Conservation (phyloP, 2,797 vertebrate genomes). For the Pangasius sanitwongsei region DNA sequence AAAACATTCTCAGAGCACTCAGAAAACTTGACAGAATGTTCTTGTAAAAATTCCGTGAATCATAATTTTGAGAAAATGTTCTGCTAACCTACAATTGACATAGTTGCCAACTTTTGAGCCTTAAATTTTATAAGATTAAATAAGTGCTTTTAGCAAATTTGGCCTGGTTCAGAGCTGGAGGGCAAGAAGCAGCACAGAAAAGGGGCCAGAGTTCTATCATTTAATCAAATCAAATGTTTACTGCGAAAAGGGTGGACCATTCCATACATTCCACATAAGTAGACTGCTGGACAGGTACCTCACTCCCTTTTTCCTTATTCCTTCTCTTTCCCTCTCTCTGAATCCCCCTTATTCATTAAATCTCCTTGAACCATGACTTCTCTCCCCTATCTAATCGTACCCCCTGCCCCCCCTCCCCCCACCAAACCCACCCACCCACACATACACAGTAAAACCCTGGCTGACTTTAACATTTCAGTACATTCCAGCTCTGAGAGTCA, state of each 20-base stretch:
- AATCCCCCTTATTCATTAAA: constrained; percentile 36
- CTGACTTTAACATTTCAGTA: constrained; percentile 11
- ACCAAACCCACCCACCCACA: constrained; percentile 17
- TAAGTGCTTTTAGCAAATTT: background rate
- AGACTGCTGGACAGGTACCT: constrained; percentile 50
- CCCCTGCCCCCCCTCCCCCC: background rate
- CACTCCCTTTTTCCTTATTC: constrained; percentile 29
- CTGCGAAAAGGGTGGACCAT: constrained; percentile 56
- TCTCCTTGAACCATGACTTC: constrained; percentile 24
- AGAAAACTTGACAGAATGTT: background rate
- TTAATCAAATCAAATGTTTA: constrained; percentile 64
- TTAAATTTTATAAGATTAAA: background rate
- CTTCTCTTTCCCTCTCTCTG: constrained; percentile 22
- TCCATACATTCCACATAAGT: constrained; percentile 59
- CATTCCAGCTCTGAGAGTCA: background rate
- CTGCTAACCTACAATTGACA: background rate
- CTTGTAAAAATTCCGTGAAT: background rate
- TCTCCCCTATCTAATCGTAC: constrained; percentile 17
- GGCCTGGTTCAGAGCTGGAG: background rate
- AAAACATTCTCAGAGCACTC: background rate
- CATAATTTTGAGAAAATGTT: background rate
- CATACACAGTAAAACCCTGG: constrained; percentile 31
- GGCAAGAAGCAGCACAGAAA: constrained; percentile 6
- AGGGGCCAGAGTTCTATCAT: constrained; percentile 54
- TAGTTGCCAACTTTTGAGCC: background rate